These are phyloP conservation scores for Enteromius fasciolatus DNA, from an alignment of 2,797 vertebrate genomes.

Conservation along the genomic window DNA sequence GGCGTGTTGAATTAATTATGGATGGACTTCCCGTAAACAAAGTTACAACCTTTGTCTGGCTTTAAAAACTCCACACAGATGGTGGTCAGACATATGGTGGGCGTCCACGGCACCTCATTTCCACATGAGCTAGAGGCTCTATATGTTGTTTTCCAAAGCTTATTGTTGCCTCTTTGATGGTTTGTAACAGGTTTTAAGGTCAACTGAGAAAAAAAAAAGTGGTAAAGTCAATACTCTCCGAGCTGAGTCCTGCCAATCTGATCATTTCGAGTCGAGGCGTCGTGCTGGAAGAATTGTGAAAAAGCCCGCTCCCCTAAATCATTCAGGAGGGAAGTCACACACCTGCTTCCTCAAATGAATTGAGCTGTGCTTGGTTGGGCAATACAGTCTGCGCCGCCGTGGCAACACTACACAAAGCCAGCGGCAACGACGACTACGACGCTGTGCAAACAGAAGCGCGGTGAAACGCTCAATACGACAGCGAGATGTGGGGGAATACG, in stretches of 20 bases:
- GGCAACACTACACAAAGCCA: background rate
- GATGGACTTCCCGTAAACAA: conserved; percentile 29
- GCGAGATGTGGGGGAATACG: background rate
- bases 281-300: conserved; percentile 27
- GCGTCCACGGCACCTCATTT: background rate
- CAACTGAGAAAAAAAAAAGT: conserved; percentile 7
- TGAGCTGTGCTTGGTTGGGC: background rate
- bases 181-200: conserved; percentile 46
- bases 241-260: conserved; percentile 25
- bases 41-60: conserved; percentile 26
- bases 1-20: conserved; percentile 37
- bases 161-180: conserved; percentile 34
- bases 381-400: background rate
- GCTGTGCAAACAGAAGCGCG: background rate
- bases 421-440: background rate
- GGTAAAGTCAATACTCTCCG: conserved; percentile 23
- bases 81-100: background rate
- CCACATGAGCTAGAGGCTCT: conserved; percentile 8
- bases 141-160: conserved; percentile 32
- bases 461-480: background rate
- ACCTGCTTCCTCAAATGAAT: conserved; percentile 46
- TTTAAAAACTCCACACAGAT: conserved; percentile 13
- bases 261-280: conserved; percentile 16
- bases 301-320: conserved; percentile 31
- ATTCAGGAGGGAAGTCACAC: conserved; percentile 46